These are phyloP conservation scores for Drosophila erecta DNA, from an alignment of 1,140 invertebrate genomes.

Conservation along the genomic window DNA sequence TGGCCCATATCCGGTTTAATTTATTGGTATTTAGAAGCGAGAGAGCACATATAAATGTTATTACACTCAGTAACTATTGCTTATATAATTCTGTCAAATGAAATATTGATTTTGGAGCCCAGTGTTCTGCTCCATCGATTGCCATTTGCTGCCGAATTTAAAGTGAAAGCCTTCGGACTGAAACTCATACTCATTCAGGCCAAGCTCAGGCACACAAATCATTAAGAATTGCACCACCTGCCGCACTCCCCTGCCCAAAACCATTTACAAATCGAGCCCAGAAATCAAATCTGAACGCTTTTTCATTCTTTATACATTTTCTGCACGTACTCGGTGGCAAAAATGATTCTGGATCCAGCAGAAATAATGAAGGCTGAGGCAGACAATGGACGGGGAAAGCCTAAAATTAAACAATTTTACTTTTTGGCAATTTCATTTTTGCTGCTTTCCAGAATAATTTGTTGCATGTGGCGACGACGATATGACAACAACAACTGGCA, in stretches of 20 bases:
- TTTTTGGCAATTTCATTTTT: conserved; percentile 59
- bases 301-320: conserved; percentile 65
- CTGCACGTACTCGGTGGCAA: conserved; percentile 54
- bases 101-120: not conserved
- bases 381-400: conserved; percentile 50
- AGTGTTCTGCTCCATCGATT: not conserved
- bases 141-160: not conserved
- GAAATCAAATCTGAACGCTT: conserved; percentile 44
- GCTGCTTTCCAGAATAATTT: conserved; percentile 60
- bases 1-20: too few relatives aligned
- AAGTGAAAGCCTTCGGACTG: conserved; percentile 40
- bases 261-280: conserved; percentile 39
- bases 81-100: too few relatives aligned
- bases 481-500: conserved; percentile 51
- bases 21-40: too few relatives aligned
- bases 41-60: too few relatives aligned
- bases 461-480: conserved; percentile 63
- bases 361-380: conserved; percentile 54
- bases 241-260: conserved; percentile 5
- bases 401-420: conserved; percentile 78
- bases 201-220: conserved; percentile 32
- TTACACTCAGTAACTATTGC: too few relatives aligned
- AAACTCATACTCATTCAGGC: conserved; percentile 7
- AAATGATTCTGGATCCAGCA: conserved; percentile 48
- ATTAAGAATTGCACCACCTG: conserved; percentile 51